Evolutionary conservation across 2,888 invertebrate species (phyloP), one percentile per base, ranked within the genome.

Genomic region (Platypus cylindrus): DNA sequence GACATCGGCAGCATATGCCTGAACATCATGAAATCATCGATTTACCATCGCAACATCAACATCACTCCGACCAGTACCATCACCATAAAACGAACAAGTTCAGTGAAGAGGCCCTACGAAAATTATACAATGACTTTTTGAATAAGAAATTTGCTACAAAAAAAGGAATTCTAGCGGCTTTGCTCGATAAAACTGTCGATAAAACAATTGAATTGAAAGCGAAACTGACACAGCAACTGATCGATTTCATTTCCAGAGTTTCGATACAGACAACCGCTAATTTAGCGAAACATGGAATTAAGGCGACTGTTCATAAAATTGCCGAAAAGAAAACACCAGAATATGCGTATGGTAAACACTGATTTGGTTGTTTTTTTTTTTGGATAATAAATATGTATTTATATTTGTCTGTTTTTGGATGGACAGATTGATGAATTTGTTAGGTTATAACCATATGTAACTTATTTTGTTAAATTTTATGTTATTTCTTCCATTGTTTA

Each of bases 191-290:
- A 14, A 36, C 38, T 9, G 30, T 41, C 2, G 36, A 36, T 8
- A 41, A 36, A 31, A 38, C 38, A n/a, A 34, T 41, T 12, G 41
- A 41, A 28, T 26, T 41, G 7, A 38, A 38, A 4, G 41, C 41
- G 9, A 30, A 30, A 17, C 17, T 41, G 12, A 30, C 41, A 2
- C 28, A 41, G 20, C 14, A 28, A 20, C 30, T 38, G 3, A 33
- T 36, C 5, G 41, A 41, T 17, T 41, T 41, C 15, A 12, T 38
- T 8, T 30, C 30, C n/a, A 38, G 30, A 15, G 25, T 41, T 12
- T 33, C 36, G 5, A 36, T 41, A 5, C 33, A 38, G 11, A 38
- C 41, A 2, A 38, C 41, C 8, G 41, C 41, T 2, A 38, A 38
- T 7, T 18, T 38, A 20, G 38, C 41, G n/a, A 41, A 41, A 22